These are phyloP conservation scores for Drosophila trichaetosa DNA, from an alignment of 2,888 invertebrate genomes.

Conservation along the genomic window DNA sequence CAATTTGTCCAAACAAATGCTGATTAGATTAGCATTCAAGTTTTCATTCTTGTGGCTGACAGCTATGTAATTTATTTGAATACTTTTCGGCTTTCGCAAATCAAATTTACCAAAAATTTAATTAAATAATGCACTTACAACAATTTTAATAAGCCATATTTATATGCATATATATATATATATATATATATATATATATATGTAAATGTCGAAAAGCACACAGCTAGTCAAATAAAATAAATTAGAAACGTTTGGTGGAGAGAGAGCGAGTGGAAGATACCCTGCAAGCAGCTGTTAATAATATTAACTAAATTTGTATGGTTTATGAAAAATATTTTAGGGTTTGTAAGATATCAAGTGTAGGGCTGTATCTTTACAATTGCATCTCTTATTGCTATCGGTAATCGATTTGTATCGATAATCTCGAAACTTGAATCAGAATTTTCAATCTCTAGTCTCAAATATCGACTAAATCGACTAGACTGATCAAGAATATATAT, in stretches of 20 bases:
- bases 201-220: constrained; percentile 35
- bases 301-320: background rate
- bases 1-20: too few relatives aligned
- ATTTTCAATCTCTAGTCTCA: background rate
- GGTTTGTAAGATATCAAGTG: background rate
- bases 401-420: background rate
- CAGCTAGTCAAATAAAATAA: constrained; percentile 8
- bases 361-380: background rate
- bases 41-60: constrained; percentile 23
- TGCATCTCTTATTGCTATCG: background rate
- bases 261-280: background rate
- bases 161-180: background rate
- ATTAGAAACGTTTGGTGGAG: background rate
- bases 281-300: background rate
- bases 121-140: constrained; percentile 71
- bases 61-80: constrained; percentile 27
- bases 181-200: background rate
- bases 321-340: background rate
- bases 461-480: background rate
- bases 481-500: background rate
- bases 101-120: constrained; percentile 74
- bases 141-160: constrained; percentile 76
- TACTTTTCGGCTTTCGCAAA: constrained; percentile 42
- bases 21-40: background rate
- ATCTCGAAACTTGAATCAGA: background rate